Base-by-base conservation (phyloP, 2,797 vertebrate genomes). In the Gymnodraco acuticeps region DNA sequence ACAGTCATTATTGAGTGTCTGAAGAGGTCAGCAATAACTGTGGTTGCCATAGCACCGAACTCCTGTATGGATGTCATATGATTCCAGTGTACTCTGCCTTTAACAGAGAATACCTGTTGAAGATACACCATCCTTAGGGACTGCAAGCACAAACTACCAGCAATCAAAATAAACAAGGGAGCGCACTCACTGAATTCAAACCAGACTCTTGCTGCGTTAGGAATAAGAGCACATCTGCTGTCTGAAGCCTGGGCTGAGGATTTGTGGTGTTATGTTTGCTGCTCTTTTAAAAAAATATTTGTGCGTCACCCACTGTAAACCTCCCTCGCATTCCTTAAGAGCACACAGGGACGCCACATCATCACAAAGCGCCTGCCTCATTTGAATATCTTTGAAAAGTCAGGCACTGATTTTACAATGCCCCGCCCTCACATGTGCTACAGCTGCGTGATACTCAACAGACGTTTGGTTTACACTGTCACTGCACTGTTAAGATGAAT, bases 191-290 rank as follows among this genome's bases (percentile, higher is more conserved):
- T 52, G 75, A 64, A 60, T 41, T 41, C 60, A 80, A 68, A 63
- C 13, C 15, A 0, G 15, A 71, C 59, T 50, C 45, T 62, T 52
- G 11, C 33, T 23, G 38, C 60, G 58, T 68, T 59, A 53, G 70
- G 68, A 66, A 66, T 81, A 70, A 51, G 48, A 82, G 69, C 55
- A 75, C 65, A 75, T 81, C 70, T 60, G 66, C 63, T 51, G 62
- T 63, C 42, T 61, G 68, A 50, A 17, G 61, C 2, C 50, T 70
- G 50, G 75, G 53, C 33, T 23, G 5, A 46, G 41, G 53, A 48
- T 77, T 82, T 11, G 41, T 46, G 55, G 27, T 47, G 56, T 77
- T 64, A 13, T 55, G 73, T 76, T 82, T 66, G 62, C 31, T 47
- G 62, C 31, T 47, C 66, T 82, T 73, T 73, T 46, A 77, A 77